Evolutionary conservation across 1,140 invertebrate species (phyloP).

Genomic region (Octopus bimaculoides): DNA sequence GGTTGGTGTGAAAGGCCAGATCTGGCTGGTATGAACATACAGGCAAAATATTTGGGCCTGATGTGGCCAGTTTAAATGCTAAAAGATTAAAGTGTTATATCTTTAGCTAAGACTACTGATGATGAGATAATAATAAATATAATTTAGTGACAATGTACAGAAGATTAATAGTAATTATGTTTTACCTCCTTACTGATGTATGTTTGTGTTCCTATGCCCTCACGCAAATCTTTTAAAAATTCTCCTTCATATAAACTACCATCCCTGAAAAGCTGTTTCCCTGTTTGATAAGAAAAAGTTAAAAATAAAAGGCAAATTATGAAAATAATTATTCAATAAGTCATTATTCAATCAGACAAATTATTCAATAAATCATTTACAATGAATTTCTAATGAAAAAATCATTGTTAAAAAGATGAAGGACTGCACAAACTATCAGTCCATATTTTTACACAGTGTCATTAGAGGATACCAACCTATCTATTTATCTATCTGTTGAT

Average conservation of each 20-base stretch:
- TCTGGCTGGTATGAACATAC: background rate
- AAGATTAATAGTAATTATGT: background rate
- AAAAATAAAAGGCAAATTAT: background rate
- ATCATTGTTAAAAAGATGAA: background rate
- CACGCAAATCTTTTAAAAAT: conserved; percentile 32
- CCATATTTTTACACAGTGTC: background rate
- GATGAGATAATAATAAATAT: background rate
- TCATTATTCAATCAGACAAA: background rate
- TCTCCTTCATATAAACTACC: conserved; percentile 26
- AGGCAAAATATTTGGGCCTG: background rate
- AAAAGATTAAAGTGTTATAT: too few relatives aligned
- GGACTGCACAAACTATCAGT: background rate
- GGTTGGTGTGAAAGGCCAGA: too few relatives aligned
- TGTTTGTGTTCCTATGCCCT: conserved; percentile 41
- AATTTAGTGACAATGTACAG: background rate
- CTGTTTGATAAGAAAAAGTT: background rate
- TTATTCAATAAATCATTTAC: too few relatives aligned
- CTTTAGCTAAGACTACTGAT: background rate
- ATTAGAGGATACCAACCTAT: too few relatives aligned
- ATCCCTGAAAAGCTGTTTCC: background rate
- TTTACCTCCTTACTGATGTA: conserved; percentile 51
- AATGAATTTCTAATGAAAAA: background rate
- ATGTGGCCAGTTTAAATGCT: background rate
- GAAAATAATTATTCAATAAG: background rate
- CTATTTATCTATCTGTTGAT: too few relatives aligned